phyloP scores from a whole-genome alignment of 2,888 invertebrate species.

The Nomada hirtipes region DNA sequence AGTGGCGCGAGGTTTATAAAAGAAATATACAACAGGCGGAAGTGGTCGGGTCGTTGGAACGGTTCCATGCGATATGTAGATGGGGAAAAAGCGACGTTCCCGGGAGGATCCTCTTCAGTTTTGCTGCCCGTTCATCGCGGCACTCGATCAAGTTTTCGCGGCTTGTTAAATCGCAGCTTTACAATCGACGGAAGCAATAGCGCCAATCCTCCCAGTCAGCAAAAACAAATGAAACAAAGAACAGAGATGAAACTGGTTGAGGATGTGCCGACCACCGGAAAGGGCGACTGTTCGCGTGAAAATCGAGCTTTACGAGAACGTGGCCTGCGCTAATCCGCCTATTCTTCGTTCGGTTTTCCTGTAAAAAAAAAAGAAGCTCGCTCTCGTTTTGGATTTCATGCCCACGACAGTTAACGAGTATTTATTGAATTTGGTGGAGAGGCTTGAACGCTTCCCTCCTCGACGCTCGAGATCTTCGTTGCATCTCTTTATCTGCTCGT shows the following conservation, averaged over 20 bases:
- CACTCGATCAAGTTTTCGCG: slow-evolving; percentile 32
- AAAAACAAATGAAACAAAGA: slow-evolving; percentile 8
- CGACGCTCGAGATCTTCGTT: not conserved
- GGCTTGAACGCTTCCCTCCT: not conserved
- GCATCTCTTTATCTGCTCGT: not conserved
- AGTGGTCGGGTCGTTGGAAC: slow-evolving; percentile 19
- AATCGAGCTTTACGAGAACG: slow-evolving; percentile 40
- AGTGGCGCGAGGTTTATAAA: not conserved
- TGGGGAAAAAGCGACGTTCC: slow-evolving; percentile 12
- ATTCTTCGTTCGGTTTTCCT: slow-evolving; percentile 15
- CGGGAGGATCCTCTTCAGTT: slow-evolving; percentile 3
- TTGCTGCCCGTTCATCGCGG: not conserved
- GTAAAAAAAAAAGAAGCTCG: slow-evolving; percentile 13
- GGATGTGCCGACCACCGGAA: slow-evolving; percentile 21
- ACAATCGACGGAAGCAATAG: slow-evolving; percentile 25
- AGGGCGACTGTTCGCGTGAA: slow-evolving; percentile 12
- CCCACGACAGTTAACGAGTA: not conserved
- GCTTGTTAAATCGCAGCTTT: slow-evolving; percentile 37
- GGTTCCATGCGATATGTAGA: not conserved
- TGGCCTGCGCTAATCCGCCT: slow-evolving; percentile 27
- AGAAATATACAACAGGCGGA: slow-evolving; percentile 1
- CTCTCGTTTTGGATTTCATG: slow-evolving; percentile 2
- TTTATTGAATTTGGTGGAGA: not conserved
- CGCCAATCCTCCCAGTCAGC: slow-evolving; percentile 8
- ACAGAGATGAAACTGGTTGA: not conserved